These are phyloP conservation scores for Brachionus paranguensis DNA, from an alignment of 1,140 invertebrate genomes.

Conservation along the genomic window DNA sequence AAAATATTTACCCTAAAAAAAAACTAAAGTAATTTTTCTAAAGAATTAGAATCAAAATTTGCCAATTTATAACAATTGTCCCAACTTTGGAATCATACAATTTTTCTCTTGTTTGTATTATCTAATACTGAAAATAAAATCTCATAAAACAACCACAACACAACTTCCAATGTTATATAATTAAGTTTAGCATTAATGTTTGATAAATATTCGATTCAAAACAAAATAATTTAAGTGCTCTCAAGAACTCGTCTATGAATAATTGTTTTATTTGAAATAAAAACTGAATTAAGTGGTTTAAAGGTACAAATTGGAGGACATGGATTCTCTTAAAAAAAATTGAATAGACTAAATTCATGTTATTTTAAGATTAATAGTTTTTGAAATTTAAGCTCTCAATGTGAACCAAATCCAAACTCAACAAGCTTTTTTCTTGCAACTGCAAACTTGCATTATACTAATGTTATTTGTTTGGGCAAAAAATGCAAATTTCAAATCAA, in stretches of 20 bases:
- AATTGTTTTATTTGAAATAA: not conserved
- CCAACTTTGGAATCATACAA: not conserved
- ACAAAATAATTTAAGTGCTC: not conserved
- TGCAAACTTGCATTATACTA: not conserved
- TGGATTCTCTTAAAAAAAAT: not conserved
- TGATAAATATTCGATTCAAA: too few relatives aligned
- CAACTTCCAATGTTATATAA: not conserved
- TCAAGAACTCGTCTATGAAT: not conserved
- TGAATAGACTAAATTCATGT: not conserved
- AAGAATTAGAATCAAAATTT: too few relatives aligned
- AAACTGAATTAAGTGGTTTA: not conserved
- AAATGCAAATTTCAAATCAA: constrained; percentile 16
- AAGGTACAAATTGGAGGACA: not conserved
- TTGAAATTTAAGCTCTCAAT: not conserved
- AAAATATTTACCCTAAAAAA: too few relatives aligned
- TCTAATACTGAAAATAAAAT: not conserved
- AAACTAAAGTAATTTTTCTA: too few relatives aligned
- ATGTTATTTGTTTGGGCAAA: constrained; percentile 10
- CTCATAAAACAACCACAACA: not conserved
- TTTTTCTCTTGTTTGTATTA: not conserved
- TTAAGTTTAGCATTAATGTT: not conserved
- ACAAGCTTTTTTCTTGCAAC: not conserved
- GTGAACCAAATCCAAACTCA: not conserved
- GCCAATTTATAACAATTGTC: too few relatives aligned
- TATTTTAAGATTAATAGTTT: not conserved